A percentile compares a stretch with the other conserved stretches of the same genome.
phyloP scores from a whole-genome alignment of 2,797 vertebrate species.

The Gymnopithys bicolor region DNA sequence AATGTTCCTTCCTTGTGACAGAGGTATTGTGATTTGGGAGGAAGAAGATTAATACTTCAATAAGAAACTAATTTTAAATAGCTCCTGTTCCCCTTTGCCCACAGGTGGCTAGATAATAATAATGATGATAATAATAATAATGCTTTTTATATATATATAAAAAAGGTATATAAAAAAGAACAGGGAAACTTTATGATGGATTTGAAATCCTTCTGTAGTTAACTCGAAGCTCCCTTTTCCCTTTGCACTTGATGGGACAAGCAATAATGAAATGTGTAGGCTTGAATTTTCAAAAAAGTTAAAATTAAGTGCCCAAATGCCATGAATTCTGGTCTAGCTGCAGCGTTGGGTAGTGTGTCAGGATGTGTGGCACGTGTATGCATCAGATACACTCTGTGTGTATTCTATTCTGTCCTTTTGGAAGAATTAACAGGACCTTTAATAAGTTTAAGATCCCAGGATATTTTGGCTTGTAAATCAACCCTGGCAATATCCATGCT shows the following conservation, averaged over 20 bases:
- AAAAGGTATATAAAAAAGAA: not conserved
- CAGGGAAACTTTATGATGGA: conserved; percentile 5
- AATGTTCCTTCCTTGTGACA: conserved; percentile 39
- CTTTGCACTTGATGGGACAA: conserved; percentile 49
- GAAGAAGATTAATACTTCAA: conserved; percentile 14
- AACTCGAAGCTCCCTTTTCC: conserved; percentile 4
- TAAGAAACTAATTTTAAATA: conserved; percentile 43
- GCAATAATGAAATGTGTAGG: conserved; percentile 44
- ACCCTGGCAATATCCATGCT: not conserved
- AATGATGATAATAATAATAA: conserved; percentile 11
- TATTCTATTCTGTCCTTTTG: not conserved
- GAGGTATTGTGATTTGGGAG: conserved; percentile 1
- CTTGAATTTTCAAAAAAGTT: conserved; percentile 2
- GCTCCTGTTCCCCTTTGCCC: not conserved
- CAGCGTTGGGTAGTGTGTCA: not conserved
- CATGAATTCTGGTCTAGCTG: not conserved
- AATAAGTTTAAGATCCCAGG: not conserved
- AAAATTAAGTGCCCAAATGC: conserved; percentile 1
- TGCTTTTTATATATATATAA: conserved; percentile 17
- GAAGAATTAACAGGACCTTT: conserved; percentile 9
- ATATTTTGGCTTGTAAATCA: not conserved
- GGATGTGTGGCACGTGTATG: not conserved
- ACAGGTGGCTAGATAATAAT: conserved; percentile 29
- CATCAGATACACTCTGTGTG: not conserved
- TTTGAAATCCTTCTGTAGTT: conserved; percentile 25